These are phyloP conservation scores for Limulus polyphemus DNA, from an alignment of 2,888 invertebrate species.

Conservation along the genomic window DNA sequence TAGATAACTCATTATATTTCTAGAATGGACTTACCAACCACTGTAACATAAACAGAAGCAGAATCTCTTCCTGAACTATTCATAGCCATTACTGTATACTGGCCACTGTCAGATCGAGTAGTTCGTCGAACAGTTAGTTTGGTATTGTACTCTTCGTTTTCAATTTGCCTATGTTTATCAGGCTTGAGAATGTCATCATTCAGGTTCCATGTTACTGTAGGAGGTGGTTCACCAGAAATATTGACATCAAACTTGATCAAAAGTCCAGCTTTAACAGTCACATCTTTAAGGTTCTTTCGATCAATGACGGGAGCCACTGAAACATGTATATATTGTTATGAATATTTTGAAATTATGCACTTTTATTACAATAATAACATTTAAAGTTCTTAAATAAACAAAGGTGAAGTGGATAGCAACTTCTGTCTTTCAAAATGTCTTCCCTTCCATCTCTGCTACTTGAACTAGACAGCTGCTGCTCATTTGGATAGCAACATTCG, in stretches of 20 bases:
- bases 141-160: conserved; percentile 65
- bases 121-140: conserved; percentile 65
- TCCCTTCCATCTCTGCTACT: no score
- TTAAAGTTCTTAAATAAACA: no score
- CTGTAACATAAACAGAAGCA: conserved; percentile 80
- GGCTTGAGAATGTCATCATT: conserved; percentile 59
- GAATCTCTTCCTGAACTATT: conserved; percentile 89
- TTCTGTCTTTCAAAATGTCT: no score
- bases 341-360: neutral
- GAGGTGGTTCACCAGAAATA: conserved; percentile 89
- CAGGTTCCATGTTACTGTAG: conserved; percentile 82
- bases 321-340: conserved; percentile 18
- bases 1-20: neutral
- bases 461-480: no score
- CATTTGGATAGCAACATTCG: no score
- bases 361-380: no score
- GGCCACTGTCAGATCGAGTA: conserved; percentile 72
- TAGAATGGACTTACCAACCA: conserved; percentile 49
- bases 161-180: conserved; percentile 16
- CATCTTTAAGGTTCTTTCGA: conserved; percentile 73
- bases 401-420: no score
- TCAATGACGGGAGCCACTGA: conserved; percentile 58
- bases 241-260: conserved; percentile 85
- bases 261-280: conserved; percentile 81
- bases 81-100: conserved; percentile 80